phyloP scores from a whole-genome alignment of 2,113 vertebrate genomes.

The Cyprichromis sp. region DNA sequence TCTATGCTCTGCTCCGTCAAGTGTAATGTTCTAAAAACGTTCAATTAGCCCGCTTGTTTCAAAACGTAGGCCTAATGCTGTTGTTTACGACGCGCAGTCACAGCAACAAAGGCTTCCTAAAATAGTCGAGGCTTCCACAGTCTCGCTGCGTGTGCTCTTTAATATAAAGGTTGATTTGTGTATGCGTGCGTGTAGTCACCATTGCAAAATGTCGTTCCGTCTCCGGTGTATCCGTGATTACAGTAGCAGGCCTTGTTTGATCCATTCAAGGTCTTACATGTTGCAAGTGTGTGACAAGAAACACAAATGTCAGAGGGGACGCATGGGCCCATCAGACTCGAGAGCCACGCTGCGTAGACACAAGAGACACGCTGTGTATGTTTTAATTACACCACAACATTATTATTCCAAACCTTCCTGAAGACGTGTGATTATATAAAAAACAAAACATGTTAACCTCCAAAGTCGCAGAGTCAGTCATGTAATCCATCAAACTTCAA shows the following conservation, averaged over 20 bases:
- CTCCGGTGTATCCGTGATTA: slow-evolving; percentile 63
- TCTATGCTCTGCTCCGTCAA: neutral
- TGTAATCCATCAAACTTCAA: neutral
- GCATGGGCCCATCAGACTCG: slow-evolving; percentile 64
- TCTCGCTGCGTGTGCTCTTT: neutral
- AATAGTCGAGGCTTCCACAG: neutral
- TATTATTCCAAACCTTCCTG: neutral
- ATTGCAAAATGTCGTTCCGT: slow-evolving; percentile 57
- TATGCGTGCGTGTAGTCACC: slow-evolving; percentile 47
- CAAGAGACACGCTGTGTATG: neutral
- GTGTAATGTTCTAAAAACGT: neutral
- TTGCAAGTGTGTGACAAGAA: slow-evolving; percentile 58
- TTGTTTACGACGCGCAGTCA: neutral
- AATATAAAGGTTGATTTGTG: neutral
- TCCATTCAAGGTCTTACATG: slow-evolving; percentile 38
- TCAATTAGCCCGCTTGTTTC: neutral
- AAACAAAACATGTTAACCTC: neutral
- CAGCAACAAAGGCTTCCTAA: neutral
- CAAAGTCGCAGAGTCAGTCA: neutral
- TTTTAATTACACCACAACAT: neutral
- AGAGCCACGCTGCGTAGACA: slow-evolving; percentile 66
- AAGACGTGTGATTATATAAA: neutral
- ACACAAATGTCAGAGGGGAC: slow-evolving; percentile 56
- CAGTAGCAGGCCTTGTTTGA: slow-evolving; percentile 57
- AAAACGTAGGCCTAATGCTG: neutral